Conservation (phyloP, 2,888 invertebrate genomes). For the Pseudolycoriella hygida region DNA sequence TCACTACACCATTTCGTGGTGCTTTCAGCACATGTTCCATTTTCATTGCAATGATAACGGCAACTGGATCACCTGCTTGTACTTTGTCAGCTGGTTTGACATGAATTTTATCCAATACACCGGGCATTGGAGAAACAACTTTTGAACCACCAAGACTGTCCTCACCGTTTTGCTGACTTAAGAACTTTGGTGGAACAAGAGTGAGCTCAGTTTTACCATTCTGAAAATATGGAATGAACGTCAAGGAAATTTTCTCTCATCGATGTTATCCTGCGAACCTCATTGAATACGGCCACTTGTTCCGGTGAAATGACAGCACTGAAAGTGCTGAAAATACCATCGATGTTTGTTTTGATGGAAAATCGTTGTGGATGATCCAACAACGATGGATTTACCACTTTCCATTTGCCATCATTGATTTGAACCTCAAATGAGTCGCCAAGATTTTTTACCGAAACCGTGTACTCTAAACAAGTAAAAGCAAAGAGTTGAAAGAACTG, state of each 20-base stretch:
- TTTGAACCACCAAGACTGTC: conserved; percentile 33
- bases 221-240: conserved; percentile 30
- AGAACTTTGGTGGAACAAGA: conserved; percentile 41
- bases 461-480: conserved; percentile 3
- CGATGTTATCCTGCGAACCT: conserved; percentile 26
- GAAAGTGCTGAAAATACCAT: conserved; percentile 35
- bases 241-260: neutral
- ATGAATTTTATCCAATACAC: conserved; percentile 78
- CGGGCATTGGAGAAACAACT: conserved; percentile 86
- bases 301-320: conserved; percentile 37
- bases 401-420: conserved; percentile 37
- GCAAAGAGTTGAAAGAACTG: neutral
- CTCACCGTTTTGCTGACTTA: conserved; percentile 26
- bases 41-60: conserved; percentile 97
- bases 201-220: conserved; percentile 47
- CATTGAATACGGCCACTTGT: conserved; percentile 44
- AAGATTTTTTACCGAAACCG: conserved; percentile 21
- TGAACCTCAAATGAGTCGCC: conserved; percentile 32
- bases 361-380: conserved; percentile 21
- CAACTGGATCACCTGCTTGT: conserved; percentile 71
- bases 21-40: conserved; percentile 96
- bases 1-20: conserved; percentile 56
- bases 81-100: conserved; percentile 70
- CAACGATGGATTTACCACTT: conserved; percentile 26
- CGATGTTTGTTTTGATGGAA: conserved; percentile 33